Evolutionary conservation across 2,113 vertebrate genomes (phyloP), one percentile per base, ranked within the genome.

Genomic region (Alces alces): DNA sequence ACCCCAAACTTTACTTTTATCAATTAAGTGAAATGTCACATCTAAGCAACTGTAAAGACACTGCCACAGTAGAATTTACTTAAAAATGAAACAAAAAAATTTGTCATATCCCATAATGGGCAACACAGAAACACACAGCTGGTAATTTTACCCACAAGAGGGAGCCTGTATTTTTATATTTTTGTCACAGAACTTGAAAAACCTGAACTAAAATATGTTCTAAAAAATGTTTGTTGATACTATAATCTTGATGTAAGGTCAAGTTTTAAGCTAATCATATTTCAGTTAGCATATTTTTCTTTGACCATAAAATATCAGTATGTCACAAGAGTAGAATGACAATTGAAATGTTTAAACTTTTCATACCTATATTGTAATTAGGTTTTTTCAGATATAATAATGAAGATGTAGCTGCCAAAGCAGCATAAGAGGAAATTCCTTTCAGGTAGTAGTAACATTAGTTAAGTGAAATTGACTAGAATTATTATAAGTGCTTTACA

Each of bases 131-230:
- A 97, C 80, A 87, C 21, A 76, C 82, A 95, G 95, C 93, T 97
- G 45, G 83, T 52, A 86, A 92, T 95, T 97, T 97, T 94, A 98
- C 97, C 97, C 97, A 98, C 97, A 97, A 98, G 97, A 97, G 97
- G 98, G 97, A 98, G 97, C 97, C 78, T 96, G 50, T 27, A 98
- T 98, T 94, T 98, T 94, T 96, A 86, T 58, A 70, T 95, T 95
- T 97, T 97, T 87, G 52, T 91, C 58, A 89, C 5, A 80, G 47
- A 96, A 91, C 30, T 76, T 79, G 57, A 96, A 97, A 94, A 79
- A 82, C 25, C 39, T 43, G 57, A 87, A 96, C 76, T 85, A 97
- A 97, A 97, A 94, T 64, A 93, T n/a, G 17, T 89, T 96, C 76
- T 86, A 57, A 89, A 95, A 55, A 86, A 70, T 85, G 23, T 52